Base-by-base conservation (phyloP, 2,797 vertebrate species). In the Sphenodon punctatus region DNA sequence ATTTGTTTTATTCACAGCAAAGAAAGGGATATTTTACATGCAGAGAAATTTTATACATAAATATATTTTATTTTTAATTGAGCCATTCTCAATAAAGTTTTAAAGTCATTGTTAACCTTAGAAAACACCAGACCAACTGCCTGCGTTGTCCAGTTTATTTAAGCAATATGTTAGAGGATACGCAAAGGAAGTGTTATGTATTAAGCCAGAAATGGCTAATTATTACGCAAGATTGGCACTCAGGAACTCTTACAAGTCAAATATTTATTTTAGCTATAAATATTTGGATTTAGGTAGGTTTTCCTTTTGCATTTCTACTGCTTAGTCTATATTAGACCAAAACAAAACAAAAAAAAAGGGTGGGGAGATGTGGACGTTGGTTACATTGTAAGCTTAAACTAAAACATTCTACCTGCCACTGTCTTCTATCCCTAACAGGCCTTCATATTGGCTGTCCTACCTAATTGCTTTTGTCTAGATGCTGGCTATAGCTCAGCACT, bases 31-130 rank as follows among this genome's bases (percentile, higher is more conserved):
- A 92, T 95, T 95, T 94, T 93, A 90, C 87, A 85, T 82, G 87
- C 89, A 93, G 93, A 94, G 90, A 93, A 49, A 79, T 95, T 96
- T 95, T 95, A 90, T 96, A 96, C 63, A 71, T 89, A 94, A 93
- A 92, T 96, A 92, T 95, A 93, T 95, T 94, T 96, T 92, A 90
- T 95, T 93, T 94, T 94, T 94, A 95, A 96, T 84, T 86, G 89
- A 95, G 87, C 82, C 92, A 93, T 94, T 93, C 87, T 94, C 90
- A 94, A 95, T 95, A 95, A 95, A 96, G 68, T 42, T 83, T 86
- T 85, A 68, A 84, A 83, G 69, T 80, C 85, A 85, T 75, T 89
- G 78, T 83, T 84, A 87, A 91, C 77, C 76, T 56, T 80, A 70
- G 65, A 79, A 22, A 16, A 38, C 11, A 12, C 58, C 27, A 43